Evolutionary conservation across 2,888 invertebrate species (phyloP).

Genomic region (Mesorhabditis spiculigera): DNA sequence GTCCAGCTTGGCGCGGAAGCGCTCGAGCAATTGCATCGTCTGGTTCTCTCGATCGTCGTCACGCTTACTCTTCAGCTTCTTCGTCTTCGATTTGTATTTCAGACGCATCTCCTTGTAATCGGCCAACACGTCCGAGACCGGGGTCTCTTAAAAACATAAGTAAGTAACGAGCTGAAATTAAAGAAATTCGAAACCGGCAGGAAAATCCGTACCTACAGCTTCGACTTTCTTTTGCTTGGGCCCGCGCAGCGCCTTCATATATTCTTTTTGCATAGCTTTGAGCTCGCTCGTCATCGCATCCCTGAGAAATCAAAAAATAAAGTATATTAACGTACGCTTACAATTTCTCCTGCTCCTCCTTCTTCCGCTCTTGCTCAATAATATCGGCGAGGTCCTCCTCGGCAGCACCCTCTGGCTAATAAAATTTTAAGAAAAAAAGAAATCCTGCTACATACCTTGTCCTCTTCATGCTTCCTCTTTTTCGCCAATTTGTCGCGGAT

Average conservation of each 20-base stretch:
- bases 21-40: slow-evolving; percentile 76
- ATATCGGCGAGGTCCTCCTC: slow-evolving; percentile 29
- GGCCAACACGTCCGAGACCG: background rate
- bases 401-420: slow-evolving; percentile 6
- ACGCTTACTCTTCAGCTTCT: slow-evolving; percentile 42
- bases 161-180: background rate
- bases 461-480: slow-evolving; percentile 17
- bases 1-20: slow-evolving; percentile 70
- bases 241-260: slow-evolving; percentile 49
- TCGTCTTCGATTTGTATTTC: slow-evolving; percentile 43
- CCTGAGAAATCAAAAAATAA: slow-evolving; percentile 16
- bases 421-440: slow-evolving; percentile 10
- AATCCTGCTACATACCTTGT: background rate
- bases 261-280: slow-evolving; percentile 49
- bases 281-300: slow-evolving; percentile 25
- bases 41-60: slow-evolving; percentile 59
- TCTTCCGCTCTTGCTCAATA: slow-evolving; percentile 31
- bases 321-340: slow-evolving; percentile 11
- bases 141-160: background rate
- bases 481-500: slow-evolving; percentile 29
- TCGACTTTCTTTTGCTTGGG: slow-evolving; percentile 55
- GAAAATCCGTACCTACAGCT: slow-evolving; percentile 33
- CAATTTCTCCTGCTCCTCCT: slow-evolving; percentile 28
- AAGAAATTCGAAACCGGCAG: background rate
- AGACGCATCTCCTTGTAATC: slow-evolving; percentile 36